phyloP scores from a whole-genome alignment of 2,797 vertebrate genomes.

The Pteronotus mesoamericanus region DNA sequence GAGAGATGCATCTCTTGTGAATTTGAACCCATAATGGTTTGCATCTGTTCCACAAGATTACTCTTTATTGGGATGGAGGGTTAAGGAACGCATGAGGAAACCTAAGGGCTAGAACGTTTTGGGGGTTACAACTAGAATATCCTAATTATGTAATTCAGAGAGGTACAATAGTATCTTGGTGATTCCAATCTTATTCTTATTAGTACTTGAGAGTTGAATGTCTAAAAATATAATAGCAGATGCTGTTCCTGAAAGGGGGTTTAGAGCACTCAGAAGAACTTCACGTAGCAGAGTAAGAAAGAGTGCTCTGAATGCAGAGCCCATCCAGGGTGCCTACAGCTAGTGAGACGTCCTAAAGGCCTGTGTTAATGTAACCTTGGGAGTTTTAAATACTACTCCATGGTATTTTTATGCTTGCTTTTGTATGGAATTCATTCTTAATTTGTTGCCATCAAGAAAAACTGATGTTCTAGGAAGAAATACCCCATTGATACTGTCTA shows the following conservation, averaged over 20 bases:
- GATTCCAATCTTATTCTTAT: neutral
- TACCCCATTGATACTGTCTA: neutral
- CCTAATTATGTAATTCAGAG: neutral
- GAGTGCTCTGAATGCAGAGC: neutral
- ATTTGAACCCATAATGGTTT: neutral
- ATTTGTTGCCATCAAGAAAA: neutral
- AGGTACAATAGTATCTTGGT: neutral
- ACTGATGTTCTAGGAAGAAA: neutral
- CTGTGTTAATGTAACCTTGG: neutral
- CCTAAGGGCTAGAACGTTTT: neutral
- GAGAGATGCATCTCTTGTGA: neutral
- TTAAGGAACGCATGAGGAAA: neutral
- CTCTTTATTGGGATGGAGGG: neutral
- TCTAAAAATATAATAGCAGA: neutral
- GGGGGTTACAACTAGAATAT: neutral
- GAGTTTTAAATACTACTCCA: neutral
- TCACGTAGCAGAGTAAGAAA: neutral
- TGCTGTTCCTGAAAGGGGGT: neutral
- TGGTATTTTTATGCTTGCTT: neutral
- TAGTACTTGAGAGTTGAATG: neutral
- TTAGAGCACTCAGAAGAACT: neutral
- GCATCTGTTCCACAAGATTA: neutral
- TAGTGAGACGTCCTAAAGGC: neutral
- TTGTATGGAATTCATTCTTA: neutral
- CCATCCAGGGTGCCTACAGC: too few species aligned